phyloP scores from a whole-genome alignment of 2,888 invertebrate genomes.

The Xanthostigma xanthostigma region DNA sequence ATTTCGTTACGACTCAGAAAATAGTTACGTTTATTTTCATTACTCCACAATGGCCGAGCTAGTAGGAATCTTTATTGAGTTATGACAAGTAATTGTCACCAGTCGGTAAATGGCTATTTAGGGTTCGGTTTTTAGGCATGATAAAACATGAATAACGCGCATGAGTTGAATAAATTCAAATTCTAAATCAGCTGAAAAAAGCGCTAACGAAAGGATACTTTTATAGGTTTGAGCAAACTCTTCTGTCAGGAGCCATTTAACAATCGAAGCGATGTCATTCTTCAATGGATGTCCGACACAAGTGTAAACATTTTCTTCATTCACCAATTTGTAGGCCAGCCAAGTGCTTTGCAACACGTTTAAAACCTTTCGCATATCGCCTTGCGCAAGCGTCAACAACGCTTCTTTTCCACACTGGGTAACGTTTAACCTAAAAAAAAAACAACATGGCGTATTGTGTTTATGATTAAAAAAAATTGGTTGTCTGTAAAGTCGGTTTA shows the following conservation, averaged over 20 bases:
- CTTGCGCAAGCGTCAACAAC: slow-evolving; percentile 74
- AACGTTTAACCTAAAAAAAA: slow-evolving; percentile 51
- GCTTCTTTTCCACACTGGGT: slow-evolving; percentile 83
- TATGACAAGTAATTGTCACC: too few relatives aligned
- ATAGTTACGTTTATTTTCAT: too few relatives aligned
- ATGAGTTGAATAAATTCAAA: too few relatives aligned
- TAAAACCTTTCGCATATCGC: slow-evolving; percentile 95
- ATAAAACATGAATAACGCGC: too few relatives aligned
- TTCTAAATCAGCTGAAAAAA: too few relatives aligned
- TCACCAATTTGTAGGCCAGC: slow-evolving; percentile 79
- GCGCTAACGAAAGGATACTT: slow-evolving; percentile 48
- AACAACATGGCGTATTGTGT: neutral
- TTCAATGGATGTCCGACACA: slow-evolving; percentile 95
- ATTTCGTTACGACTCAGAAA: too few relatives aligned
- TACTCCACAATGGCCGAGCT: too few relatives aligned
- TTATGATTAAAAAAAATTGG: neutral
- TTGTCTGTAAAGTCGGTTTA: too few relatives aligned
- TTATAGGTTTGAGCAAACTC: slow-evolving; percentile 58
- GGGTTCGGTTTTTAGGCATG: too few relatives aligned
- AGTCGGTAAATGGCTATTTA: too few relatives aligned
- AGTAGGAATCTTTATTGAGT: too few relatives aligned
- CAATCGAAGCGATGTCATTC: slow-evolving; percentile 73
- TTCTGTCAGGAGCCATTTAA: slow-evolving; percentile 73
- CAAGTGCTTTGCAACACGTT: slow-evolving; percentile 95
- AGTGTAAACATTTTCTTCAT: slow-evolving; percentile 81